Conservation (phyloP, 2,113 vertebrate genomes). For the Aegotheles bennettii region DNA sequence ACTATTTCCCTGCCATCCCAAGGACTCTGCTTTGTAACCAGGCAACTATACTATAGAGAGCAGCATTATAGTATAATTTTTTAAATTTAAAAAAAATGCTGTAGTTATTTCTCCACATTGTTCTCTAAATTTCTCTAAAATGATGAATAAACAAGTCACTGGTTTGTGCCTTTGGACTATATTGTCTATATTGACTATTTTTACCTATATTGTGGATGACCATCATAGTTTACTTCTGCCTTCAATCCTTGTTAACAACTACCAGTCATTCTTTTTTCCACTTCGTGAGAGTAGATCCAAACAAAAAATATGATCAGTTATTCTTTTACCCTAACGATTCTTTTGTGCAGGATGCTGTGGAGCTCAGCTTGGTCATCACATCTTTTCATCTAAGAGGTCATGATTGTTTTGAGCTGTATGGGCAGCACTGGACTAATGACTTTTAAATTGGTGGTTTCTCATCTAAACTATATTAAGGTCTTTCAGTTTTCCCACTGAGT, state of each 20-base stretch:
- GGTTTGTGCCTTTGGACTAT: neutral
- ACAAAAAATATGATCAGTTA: neutral
- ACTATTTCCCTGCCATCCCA: neutral
- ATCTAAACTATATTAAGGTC: neutral
- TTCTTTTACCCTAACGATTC: neutral
- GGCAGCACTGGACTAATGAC: neutral
- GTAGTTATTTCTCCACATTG: neutral
- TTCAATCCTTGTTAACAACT: neutral
- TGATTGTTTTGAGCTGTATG: neutral
- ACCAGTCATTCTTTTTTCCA: neutral
- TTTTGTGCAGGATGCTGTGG: neutral
- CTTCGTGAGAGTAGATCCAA: neutral
- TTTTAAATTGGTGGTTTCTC: neutral
- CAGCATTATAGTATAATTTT: neutral
- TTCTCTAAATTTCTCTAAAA: neutral
- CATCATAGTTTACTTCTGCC: neutral
- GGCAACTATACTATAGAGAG: conserved; percentile 8
- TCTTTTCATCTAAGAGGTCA: neutral
- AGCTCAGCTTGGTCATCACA: neutral
- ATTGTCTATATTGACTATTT: neutral
- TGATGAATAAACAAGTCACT: neutral
- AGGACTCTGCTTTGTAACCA: conserved; percentile 33
- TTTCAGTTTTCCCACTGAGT: neutral
- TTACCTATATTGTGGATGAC: neutral
- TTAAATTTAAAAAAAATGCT: neutral